Evolutionary conservation across 2,888 invertebrate genomes (phyloP).

Genomic region (Drosophila rubida): DNA sequence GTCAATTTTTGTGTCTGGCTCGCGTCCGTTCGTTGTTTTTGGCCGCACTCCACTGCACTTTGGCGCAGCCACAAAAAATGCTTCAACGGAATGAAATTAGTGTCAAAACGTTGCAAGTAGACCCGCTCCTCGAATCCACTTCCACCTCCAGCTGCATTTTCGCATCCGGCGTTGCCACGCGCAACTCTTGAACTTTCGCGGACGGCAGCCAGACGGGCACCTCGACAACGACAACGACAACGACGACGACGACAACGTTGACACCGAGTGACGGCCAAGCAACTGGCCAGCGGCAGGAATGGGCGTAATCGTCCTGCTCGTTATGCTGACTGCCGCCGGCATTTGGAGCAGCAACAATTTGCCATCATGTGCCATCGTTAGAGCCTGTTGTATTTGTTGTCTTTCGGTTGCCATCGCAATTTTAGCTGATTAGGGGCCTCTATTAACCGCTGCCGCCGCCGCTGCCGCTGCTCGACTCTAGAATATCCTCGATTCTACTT

Average conservation of each 20-base stretch:
- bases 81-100: conserved; percentile 76
- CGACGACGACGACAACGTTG: conserved; percentile 17
- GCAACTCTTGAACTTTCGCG: conserved; percentile 46
- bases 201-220: conserved; percentile 22
- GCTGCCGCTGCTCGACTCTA: conserved; percentile 18
- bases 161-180: conserved; percentile 38
- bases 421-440: conserved; percentile 73
- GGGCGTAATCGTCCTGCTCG: conserved; percentile 75
- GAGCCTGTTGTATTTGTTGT: conserved; percentile 26
- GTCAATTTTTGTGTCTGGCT: conserved; percentile 16
- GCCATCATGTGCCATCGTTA: conserved; percentile 34
- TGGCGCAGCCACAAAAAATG: conserved; percentile 49
- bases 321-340: conserved; percentile 58
- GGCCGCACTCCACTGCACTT: conserved; percentile 39
- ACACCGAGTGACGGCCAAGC: conserved; percentile 43
- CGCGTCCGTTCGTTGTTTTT: conserved; percentile 1
- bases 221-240: too few relatives aligned
- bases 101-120: conserved; percentile 75
- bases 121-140: conserved; percentile 46
- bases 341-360: conserved; percentile 35
- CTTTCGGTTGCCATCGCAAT: conserved; percentile 66
- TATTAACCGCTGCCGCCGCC: background rate
- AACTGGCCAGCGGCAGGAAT: conserved; percentile 23
- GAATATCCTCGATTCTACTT: conserved; percentile 23
- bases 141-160: conserved; percentile 27